Evolutionary conservation across 2,797 vertebrate species (phyloP).

Genomic region (Tenualosa thibaudeaui): DNA sequence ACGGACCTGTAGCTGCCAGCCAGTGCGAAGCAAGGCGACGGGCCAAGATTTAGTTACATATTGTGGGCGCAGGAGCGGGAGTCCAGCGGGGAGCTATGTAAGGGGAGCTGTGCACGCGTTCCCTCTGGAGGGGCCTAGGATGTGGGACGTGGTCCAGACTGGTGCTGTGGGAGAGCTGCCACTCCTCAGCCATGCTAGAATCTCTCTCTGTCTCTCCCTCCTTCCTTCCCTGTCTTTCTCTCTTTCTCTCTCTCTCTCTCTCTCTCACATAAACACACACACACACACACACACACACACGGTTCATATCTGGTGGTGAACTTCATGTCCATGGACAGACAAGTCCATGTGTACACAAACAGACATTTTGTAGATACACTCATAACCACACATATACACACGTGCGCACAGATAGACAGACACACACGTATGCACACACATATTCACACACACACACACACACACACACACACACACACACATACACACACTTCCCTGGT

Average conservation of each 20-base stretch:
- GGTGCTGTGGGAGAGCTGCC: background rate
- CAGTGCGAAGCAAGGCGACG: background rate
- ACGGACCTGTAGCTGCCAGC: constrained; percentile 42
- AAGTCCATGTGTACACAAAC: constrained; percentile 55
- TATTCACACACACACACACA: background rate
- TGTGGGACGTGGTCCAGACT: constrained; percentile 30
- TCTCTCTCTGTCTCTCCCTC: background rate
- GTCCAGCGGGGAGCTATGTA: constrained; percentile 46
- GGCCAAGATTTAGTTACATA: constrained; percentile 56
- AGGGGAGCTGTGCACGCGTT: constrained; percentile 53
- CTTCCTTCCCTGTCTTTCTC: background rate
- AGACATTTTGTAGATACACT: constrained; percentile 5
- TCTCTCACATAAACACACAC: background rate
- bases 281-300: background rate
- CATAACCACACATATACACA: background rate
- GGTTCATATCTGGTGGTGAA: background rate
- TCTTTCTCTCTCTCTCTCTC: background rate
- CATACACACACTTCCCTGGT: constrained; percentile 28
- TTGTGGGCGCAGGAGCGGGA: constrained; percentile 52
- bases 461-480: background rate
- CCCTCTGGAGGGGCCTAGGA: constrained; percentile 51
- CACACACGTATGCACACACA: background rate
- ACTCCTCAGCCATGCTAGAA: background rate
- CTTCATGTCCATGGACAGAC: constrained; percentile 36
- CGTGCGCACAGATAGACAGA: background rate